These are phyloP conservation scores for Doris montereyensis DNA, from an alignment of 2,888 invertebrate species.

Conservation along the genomic window DNA sequence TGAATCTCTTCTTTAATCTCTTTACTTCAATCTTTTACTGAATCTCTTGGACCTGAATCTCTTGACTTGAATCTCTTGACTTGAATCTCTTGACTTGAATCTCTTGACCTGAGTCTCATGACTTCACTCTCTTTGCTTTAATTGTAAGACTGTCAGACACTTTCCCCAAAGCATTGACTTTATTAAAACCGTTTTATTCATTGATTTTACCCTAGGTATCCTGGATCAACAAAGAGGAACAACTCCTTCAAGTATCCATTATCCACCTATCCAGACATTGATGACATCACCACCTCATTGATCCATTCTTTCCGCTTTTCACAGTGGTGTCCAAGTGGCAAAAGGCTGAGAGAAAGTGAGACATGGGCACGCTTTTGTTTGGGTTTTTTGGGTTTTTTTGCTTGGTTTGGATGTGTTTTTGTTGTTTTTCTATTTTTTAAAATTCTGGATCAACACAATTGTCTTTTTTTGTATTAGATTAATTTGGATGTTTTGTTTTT, in stretches of 20 bases:
- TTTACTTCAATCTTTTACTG: too few relatives aligned
- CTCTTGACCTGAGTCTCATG: too few relatives aligned
- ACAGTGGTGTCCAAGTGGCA: conserved; percentile 82
- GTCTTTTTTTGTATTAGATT: neutral
- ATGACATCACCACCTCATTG: conserved; percentile 81
- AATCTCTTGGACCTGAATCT: too few relatives aligned
- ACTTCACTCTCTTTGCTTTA: too few relatives aligned
- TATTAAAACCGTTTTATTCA: too few relatives aligned
- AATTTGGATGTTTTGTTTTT: too few relatives aligned
- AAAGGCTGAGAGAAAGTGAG: conserved; percentile 80
- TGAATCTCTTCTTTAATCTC: too few relatives aligned
- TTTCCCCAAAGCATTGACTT: too few relatives aligned
- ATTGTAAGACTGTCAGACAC: too few relatives aligned
- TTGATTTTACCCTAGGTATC: conserved; percentile 76
- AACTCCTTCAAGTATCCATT: conserved; percentile 86
- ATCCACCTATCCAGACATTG: conserved; percentile 84
- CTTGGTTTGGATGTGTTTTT: neutral
- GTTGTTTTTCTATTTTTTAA: too few relatives aligned
- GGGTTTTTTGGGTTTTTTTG: neutral
- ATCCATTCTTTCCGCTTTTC: conserved; percentile 76
- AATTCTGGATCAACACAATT: neutral
- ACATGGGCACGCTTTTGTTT: neutral
- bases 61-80: too few relatives aligned
- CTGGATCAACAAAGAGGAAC: conserved; percentile 94
- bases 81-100: too few relatives aligned